Base-by-base conservation (phyloP, 2,797 vertebrate species). In the Sylvilagus floridanus region DNA sequence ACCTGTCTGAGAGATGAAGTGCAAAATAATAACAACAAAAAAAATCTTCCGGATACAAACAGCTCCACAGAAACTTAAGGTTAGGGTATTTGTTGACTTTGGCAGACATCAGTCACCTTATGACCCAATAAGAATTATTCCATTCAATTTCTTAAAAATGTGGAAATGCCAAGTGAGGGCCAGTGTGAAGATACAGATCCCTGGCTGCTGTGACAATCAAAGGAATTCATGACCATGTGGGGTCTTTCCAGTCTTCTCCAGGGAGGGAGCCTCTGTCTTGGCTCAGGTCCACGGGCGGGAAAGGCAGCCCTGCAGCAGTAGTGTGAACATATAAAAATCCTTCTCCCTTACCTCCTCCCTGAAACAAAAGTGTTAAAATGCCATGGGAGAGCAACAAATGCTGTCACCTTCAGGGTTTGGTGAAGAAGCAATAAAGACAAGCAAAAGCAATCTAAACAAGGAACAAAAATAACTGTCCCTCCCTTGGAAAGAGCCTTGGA, bases 141-240 rank as follows among this genome's bases (percentile, higher is more conserved):
- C 2, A 7, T 30, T 32, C 21, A 22, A 37, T 28, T 71, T 52
- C 47, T 42, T 22, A 87, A 17, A 19, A 24, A 7, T 19, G 6
- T 3, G 32, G 11, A 32, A 28, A 63, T 8, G 54, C 66, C 62
- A 68, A 21, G 75, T 11, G 2, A 7, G 4, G 21, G 32, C 12
- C 7, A 22, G 7, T 17, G 2, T 16, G 26, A 37, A 42, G 12
- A 47, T 14, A 4, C 62, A n/a, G 26, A 30, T 16, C 37, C 42
- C 14, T 21, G 22, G 22, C 10, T 62, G 14, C 14, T 14, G 47
- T 7, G 0, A 5, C 13, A 17, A 4, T 2, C 0, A 35, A 7
- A 17, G 28, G 12, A 68, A n/a, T 14, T 30, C 28, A 24, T 5
- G n/a, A 13, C 26, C 9, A 24, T 28, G 4, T 24, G 2, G 21